Percentiles rank a stretch among this genome's conserved stretches.
These are phyloP conservation scores for Pluvialis apricaria DNA, from an alignment of 2,113 vertebrate genomes.

Conservation along the genomic window DNA sequence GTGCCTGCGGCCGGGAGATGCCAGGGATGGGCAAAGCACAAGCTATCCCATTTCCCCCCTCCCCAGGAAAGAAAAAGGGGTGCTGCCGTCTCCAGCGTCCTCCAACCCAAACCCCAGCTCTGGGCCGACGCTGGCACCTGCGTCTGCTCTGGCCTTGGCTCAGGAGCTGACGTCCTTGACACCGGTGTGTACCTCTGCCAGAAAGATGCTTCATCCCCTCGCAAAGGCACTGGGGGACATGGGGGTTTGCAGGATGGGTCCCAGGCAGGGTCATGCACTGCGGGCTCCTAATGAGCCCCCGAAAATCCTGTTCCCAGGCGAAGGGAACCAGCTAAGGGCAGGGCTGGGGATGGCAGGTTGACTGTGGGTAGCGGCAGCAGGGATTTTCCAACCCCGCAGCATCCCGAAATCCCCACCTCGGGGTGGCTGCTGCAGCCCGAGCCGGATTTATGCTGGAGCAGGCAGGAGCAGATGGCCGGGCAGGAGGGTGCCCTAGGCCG, in stretches of 20 bases:
- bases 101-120: neutral
- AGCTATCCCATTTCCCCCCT: neutral
- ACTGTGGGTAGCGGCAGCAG: neutral
- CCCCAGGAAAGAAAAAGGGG: neutral
- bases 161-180: neutral
- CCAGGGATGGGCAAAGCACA: neutral
- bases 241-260: neutral
- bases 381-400: neutral
- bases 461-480: neutral
- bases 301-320: neutral
- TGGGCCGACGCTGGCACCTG: neutral
- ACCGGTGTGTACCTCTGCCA: neutral
- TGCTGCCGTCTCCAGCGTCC: neutral
- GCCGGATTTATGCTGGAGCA: neutral
- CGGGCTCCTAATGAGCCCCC: neutral
- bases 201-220: neutral
- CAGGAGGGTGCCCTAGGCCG: neutral
- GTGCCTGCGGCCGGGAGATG: fast-evolving
- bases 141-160: neutral
- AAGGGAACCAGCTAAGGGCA: neutral
- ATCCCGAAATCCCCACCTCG: neutral
- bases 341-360: neutral
- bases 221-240: fast-evolving
- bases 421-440: neutral
- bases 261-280: neutral